Evolutionary conservation across 2,113 vertebrate genomes (phyloP), one percentile per base, ranked within the genome.

Genomic region (Pteropus alecto): DNA sequence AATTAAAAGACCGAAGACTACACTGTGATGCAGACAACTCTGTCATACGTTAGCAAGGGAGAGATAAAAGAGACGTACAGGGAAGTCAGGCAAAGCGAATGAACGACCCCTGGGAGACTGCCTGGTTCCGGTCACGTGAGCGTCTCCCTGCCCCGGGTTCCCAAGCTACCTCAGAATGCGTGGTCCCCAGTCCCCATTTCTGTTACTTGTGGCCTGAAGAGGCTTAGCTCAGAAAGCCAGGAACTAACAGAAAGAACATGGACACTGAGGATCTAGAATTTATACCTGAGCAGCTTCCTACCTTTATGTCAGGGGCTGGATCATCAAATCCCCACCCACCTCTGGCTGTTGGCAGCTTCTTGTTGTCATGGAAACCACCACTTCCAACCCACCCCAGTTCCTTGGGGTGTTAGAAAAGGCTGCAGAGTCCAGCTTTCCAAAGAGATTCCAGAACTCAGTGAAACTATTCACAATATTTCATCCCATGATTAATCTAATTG

Each of bases 371-470:
- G 63, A 79, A 90, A 74, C 35, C 21, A 16, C 5, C 0, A 1
- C 30, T 61, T 71, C 13, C 35, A 18, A 54, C 21, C 46, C 22
- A 16, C 12, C 10, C 13, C 33, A n/a, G 33, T 11, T 30, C 46
- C 56, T 33, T 35, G 18, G 48, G 1, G 24, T 63, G 11, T 33
- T 68, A 30, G 13, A 77, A 15, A 71, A 30, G 24, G 18, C 54
- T 65, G 16, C 6, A 38, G 26, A 68, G 1, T 43, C 33, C 33
- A 15, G 46, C 28, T 6, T 67, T 93, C 61, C 93, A 41, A n/a
- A 71, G 71, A 85, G 63, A 78, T n/a, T 87, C 38, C 70, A 67
- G 43, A 88, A 87, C n/a, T 86, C 48, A 13, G 30, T 48, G 51
- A 60, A 6, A 90, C 46, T 63, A 24, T 18, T 18, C 28, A 38